Evolutionary conservation across 2,113 vertebrate genomes (phyloP).

Genomic region (Hassar affinis): DNA sequence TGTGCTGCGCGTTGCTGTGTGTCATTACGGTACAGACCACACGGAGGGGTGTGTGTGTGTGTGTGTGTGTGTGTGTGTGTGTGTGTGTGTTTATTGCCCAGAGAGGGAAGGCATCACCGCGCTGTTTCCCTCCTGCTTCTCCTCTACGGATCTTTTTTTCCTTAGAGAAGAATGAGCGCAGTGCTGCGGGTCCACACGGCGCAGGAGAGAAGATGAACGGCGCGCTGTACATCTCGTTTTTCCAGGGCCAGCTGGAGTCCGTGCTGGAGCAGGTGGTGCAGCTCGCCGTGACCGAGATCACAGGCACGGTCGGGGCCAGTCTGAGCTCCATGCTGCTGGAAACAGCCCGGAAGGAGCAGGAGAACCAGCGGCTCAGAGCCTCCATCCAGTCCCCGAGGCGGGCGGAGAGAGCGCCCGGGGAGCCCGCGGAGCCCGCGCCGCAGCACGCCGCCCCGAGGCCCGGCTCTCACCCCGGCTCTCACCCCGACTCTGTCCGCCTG

Average conservation of each 20-base stretch:
- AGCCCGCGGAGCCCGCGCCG: slow-evolving; percentile 36
- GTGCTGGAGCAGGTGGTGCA: slow-evolving; percentile 78
- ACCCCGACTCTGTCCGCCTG: slow-evolving; percentile 64
- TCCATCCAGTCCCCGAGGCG: slow-evolving; percentile 60
- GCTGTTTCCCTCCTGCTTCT: background rate
- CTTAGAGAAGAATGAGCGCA: slow-evolving; percentile 64
- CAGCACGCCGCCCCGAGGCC: slow-evolving; percentile 53
- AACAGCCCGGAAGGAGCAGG: slow-evolving; percentile 72
- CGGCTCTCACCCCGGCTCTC: slow-evolving; percentile 45
- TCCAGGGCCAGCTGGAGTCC: slow-evolving; percentile 79
- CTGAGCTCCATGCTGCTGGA: slow-evolving; percentile 74
- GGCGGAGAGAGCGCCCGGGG: slow-evolving; percentile 1
- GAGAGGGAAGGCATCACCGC: background rate
- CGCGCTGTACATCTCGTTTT: slow-evolving; percentile 77
- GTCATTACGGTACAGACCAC: slow-evolving; percentile 3
- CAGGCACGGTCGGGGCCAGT: slow-evolving; percentile 70
- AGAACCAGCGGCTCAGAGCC: slow-evolving; percentile 68
- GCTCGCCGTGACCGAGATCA: slow-evolving; percentile 77
- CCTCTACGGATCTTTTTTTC: too few species aligned
- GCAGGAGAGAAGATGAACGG: slow-evolving; percentile 71
- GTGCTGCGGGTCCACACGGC: slow-evolving; percentile 41
- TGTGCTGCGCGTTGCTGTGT: slow-evolving; percentile 5
- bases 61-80: too few species aligned
- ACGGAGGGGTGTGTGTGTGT: slow-evolving; percentile 2
- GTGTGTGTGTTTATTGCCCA: too few species aligned